Evolutionary conservation across 2,797 vertebrate species (phyloP).

Genomic region (Vespertilio murinus): DNA sequence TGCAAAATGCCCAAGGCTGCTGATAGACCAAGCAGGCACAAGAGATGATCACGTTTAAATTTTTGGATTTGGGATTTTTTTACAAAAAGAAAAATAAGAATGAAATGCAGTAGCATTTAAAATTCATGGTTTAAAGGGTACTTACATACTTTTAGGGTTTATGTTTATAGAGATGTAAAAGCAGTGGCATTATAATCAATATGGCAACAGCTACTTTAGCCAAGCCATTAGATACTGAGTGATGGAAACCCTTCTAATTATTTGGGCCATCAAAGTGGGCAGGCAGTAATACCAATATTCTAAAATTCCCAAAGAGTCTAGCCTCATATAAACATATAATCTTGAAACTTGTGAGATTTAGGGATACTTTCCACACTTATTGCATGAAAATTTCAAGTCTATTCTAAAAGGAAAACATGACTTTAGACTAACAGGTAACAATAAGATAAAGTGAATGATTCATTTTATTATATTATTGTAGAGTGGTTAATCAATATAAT

Average conservation of each 20-base stretch:
- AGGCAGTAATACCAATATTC: background rate
- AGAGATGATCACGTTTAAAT: slow-evolving; percentile 48
- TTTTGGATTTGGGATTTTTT: background rate
- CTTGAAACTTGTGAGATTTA: background rate
- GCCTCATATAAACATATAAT: background rate
- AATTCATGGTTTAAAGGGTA: slow-evolving; percentile 12
- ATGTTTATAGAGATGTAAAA: slow-evolving; percentile 7
- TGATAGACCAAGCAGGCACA: slow-evolving; percentile 63
- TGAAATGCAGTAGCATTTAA: slow-evolving; percentile 46
- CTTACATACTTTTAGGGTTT: slow-evolving; percentile 10
- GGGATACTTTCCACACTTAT: background rate
- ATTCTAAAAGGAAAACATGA: background rate
- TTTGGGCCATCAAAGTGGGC: background rate
- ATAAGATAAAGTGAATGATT: background rate
- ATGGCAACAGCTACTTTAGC: background rate
- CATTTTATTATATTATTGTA: slow-evolving; percentile 13
- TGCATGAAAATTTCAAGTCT: background rate
- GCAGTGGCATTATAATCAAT: background rate
- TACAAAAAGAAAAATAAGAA: slow-evolving; percentile 25
- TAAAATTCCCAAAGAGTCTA: background rate
- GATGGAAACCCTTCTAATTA: background rate
- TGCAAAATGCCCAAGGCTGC: slow-evolving; percentile 64
- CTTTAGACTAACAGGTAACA: background rate
- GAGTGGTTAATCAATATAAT: slow-evolving; percentile 32
- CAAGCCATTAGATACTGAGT: background rate